Percentiles rank a stretch among this genome's conserved stretches.
These are phyloP conservation scores for Drosophila willistoni DNA, from an alignment of 1,140 invertebrate genomes.

Conservation along the genomic window DNA sequence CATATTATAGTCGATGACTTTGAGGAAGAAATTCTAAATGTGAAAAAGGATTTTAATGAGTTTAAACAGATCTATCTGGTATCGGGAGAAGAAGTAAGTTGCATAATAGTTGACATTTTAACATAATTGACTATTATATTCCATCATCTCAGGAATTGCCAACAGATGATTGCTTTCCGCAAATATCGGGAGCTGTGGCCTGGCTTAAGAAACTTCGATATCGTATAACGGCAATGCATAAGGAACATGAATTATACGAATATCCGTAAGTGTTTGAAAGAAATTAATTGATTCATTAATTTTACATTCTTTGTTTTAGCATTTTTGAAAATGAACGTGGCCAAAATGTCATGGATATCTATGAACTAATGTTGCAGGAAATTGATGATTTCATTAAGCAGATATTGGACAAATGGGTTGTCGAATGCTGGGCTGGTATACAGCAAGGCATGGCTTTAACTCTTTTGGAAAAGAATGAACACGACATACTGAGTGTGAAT, in stretches of 20 bases:
- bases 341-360: conserved; percentile 42
- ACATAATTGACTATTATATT: background rate
- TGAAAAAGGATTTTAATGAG: conserved; percentile 84
- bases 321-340: conserved; percentile 65
- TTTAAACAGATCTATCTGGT: conserved; percentile 37
- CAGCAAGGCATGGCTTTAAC: conserved; percentile 44
- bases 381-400: conserved; percentile 47
- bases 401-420: conserved; percentile 54
- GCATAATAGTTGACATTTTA: background rate
- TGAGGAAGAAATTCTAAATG: conserved; percentile 85
- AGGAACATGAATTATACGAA: conserved; percentile 60
- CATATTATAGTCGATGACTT: conserved; percentile 83
- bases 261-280: conserved; percentile 60
- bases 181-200: conserved; percentile 57
- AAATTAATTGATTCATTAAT: background rate
- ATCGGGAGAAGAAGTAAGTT: conserved; percentile 33
- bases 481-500: conserved; percentile 76
- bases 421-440: conserved; percentile 48
- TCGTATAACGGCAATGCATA: conserved; percentile 55
- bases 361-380: conserved; percentile 50
- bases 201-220: conserved; percentile 53
- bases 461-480: conserved; percentile 43
- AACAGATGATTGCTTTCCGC: conserved; percentile 62
- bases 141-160: conserved; percentile 39
- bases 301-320: conserved; percentile 27